Percentiles rank a stretch among this genome's conserved stretches.
These are phyloP conservation scores for Hycleus cichorii DNA, from an alignment of 1,140 invertebrate species.

Conservation along the genomic window DNA sequence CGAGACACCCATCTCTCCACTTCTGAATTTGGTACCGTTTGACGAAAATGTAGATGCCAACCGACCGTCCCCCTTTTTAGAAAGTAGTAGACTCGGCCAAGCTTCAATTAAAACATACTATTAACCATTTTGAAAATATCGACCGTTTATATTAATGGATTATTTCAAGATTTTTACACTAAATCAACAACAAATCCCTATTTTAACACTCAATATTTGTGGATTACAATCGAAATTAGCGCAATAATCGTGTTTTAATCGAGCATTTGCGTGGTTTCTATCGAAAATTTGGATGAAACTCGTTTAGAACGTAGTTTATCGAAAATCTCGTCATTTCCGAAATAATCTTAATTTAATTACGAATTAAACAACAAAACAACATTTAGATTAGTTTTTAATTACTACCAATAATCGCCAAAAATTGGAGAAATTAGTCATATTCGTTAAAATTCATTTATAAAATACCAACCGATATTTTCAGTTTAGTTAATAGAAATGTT, in stretches of 20 bases:
- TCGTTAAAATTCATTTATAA: no score
- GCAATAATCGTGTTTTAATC: no score
- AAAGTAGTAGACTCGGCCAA: slow-evolving; percentile 32
- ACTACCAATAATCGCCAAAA: no score
- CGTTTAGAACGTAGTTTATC: background rate
- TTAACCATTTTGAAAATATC: slow-evolving; percentile 34
- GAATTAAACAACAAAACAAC: no score
- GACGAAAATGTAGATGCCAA: slow-evolving; percentile 1
- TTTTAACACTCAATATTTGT: no score
- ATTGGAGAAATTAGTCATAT: no score
- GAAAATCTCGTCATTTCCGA: background rate
- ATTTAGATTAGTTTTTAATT: no score
- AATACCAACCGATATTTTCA: slow-evolving; percentile 22
- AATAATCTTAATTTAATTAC: background rate
- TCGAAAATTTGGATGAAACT: background rate
- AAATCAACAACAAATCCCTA: no score
- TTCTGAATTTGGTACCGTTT: no score
- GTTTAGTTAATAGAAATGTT: slow-evolving; percentile 30
- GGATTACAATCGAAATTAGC: no score
- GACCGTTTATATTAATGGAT: slow-evolving; percentile 17
- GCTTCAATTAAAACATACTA: slow-evolving; percentile 37
- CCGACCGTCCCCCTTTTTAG: slow-evolving; percentile 18
- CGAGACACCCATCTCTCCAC: no score
- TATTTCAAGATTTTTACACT: slow-evolving; percentile 10
- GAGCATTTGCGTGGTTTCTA: background rate